Conservation (phyloP, 2,113 vertebrate species). For the Tetrax tetrax region DNA sequence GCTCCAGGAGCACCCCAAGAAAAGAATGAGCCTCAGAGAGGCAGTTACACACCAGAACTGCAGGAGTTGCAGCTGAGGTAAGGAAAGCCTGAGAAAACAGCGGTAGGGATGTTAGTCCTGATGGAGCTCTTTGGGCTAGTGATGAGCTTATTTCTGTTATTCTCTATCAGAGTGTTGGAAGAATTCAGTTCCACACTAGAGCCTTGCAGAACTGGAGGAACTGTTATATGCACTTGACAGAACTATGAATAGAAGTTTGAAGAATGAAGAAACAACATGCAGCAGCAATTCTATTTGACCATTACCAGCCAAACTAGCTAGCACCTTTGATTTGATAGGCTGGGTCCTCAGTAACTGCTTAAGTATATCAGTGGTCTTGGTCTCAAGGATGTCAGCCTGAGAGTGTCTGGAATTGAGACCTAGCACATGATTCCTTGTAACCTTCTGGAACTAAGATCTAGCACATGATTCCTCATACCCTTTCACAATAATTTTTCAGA, state of each 20-base stretch:
- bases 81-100: background rate
- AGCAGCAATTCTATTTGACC: background rate
- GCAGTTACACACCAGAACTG: conserved; percentile 74
- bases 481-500: background rate
- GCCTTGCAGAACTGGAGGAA: background rate
- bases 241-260: background rate
- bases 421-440: background rate
- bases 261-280: background rate
- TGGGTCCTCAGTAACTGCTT: background rate
- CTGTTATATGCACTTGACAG: background rate
- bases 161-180: background rate
- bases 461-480: background rate
- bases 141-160: background rate
- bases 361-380: background rate
- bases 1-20: conserved; percentile 91
- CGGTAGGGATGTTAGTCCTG: background rate
- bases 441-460: background rate
- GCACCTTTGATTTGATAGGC: background rate
- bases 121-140: background rate
- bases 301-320: background rate
- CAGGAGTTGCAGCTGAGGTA: conserved; percentile 87
- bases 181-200: background rate
- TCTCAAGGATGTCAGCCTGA: background rate
- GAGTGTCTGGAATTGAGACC: background rate
- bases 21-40: conserved; percentile 65